phyloP scores from a whole-genome alignment of 2,113 vertebrate genomes.

The Cathartes aura region DNA sequence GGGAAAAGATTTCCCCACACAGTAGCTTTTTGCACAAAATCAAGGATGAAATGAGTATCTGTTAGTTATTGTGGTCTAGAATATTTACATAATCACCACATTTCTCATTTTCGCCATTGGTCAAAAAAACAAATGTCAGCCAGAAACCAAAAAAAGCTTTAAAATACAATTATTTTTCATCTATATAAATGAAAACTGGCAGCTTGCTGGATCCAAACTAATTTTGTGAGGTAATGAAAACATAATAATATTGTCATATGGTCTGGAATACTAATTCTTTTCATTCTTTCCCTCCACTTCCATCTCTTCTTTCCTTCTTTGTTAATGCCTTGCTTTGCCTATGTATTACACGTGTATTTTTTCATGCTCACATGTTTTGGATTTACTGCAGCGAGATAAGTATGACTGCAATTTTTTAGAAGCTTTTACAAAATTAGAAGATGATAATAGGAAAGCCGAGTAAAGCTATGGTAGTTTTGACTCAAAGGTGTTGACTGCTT shows the following conservation, averaged over 20 bases:
- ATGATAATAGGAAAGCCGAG: neutral
- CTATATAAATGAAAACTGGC: neutral
- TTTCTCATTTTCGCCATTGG: neutral
- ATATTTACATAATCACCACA: neutral
- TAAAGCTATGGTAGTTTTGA: neutral
- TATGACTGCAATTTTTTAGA: accelerated
- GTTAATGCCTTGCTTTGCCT: neutral
- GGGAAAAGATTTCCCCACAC: neutral
- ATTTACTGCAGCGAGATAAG: neutral
- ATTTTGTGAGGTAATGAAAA: neutral
- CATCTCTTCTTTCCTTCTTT: neutral
- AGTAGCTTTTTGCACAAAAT: neutral
- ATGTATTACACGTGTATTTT: neutral
- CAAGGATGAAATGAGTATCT: neutral
- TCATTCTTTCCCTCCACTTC: neutral
- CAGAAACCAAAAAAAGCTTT: neutral
- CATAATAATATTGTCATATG: neutral
- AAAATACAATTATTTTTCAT: neutral
- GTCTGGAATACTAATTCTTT: neutral
- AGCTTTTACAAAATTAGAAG: neutral
- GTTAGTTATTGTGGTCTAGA: neutral
- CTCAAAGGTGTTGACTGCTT: neutral
- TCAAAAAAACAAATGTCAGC: neutral
- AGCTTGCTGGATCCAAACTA: neutral
- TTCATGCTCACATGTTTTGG: neutral